Conservation (phyloP, 2,113 vertebrate species). For the Periophthalmodon schlosseri region DNA sequence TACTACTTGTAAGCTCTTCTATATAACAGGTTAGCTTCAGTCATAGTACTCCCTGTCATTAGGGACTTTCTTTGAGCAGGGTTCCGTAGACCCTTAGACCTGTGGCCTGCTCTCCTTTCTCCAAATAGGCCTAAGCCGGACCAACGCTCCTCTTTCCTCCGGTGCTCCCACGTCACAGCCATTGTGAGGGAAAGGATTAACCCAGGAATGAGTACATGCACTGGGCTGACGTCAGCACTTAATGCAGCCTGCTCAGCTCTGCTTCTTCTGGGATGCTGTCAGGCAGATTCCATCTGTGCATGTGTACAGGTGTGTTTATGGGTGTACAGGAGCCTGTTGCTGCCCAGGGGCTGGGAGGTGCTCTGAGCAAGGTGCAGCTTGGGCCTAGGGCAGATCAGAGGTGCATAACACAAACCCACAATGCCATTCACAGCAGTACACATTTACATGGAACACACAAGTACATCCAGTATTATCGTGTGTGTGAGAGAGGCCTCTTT, state of each 20-base stretch:
- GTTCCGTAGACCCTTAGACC: background rate
- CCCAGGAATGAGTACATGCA: background rate
- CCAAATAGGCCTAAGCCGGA: background rate
- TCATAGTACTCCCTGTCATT: too few relatives aligned
- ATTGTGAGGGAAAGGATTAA: background rate
- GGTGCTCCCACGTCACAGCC: background rate
- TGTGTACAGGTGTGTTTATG: too few relatives aligned
- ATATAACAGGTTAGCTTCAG: too few relatives aligned
- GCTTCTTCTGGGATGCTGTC: too few relatives aligned
- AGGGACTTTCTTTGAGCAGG: background rate
- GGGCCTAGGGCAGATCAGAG: conserved; percentile 24
- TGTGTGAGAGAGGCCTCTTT: too few relatives aligned
- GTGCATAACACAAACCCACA: background rate
- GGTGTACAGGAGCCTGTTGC: background rate
- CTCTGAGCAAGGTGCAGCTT: conserved; percentile 7
- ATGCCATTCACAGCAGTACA: background rate
- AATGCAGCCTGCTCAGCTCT: background rate
- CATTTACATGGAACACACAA: background rate
- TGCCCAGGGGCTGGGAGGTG: background rate
- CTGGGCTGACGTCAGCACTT: background rate
- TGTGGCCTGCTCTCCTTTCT: background rate
- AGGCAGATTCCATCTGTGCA: too few relatives aligned
- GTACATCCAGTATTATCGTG: too few relatives aligned
- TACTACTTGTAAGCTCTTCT: too few relatives aligned
- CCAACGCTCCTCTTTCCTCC: background rate